phyloP scores from a whole-genome alignment of 2,888 invertebrate genomes.

The Drosophila fulvimacula region DNA sequence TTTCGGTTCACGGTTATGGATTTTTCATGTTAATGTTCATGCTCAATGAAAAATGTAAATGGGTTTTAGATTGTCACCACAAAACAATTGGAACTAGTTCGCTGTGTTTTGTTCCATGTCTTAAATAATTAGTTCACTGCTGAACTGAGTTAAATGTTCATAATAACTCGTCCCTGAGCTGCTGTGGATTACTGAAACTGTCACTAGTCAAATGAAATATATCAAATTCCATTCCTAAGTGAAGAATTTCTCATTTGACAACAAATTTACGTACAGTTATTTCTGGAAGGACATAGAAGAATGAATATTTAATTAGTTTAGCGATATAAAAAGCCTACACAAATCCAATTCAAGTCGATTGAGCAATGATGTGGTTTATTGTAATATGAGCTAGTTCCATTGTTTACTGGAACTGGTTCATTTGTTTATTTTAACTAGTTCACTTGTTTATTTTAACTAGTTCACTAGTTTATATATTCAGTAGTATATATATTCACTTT shows the following conservation, averaged over 20 bases:
- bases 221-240: neutral
- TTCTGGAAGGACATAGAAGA: neutral
- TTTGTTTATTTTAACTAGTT: too few species aligned
- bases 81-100: slow-evolving; percentile 27
- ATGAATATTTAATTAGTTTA: neutral
- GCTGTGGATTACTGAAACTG: neutral
- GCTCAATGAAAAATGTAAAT: neutral
- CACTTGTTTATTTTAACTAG: too few species aligned
- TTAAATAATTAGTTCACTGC: neutral
- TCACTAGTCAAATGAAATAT: too few species aligned
- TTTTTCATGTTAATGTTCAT: slow-evolving; percentile 38
- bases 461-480: too few species aligned
- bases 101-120: neutral
- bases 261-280: neutral
- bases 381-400: neutral
- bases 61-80: slow-evolving; percentile 1
- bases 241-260: neutral
- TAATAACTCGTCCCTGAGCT: neutral
- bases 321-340: neutral
- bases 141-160: neutral
- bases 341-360: too few species aligned
- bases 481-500: too few species aligned
- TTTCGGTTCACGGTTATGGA: slow-evolving; percentile 28
- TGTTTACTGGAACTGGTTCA: neutral
- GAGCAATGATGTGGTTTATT: too few species aligned